Conservation (phyloP, 1,140 invertebrate genomes). For the Drosophila novamexicana region DNA sequence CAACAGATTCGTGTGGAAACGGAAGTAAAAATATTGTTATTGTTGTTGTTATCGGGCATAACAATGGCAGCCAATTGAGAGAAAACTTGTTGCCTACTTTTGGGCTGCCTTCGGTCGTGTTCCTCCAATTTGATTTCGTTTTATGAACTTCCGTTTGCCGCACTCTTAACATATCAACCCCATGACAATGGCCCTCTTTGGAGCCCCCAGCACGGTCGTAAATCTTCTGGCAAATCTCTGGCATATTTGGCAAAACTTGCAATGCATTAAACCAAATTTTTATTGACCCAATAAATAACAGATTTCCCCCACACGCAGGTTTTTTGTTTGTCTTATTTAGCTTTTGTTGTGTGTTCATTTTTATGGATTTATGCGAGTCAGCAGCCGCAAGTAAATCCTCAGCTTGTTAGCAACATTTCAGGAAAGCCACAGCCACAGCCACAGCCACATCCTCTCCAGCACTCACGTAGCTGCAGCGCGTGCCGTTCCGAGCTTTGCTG, state of each 20-base stretch:
- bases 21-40: neutral
- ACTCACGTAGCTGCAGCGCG: constrained; percentile 60
- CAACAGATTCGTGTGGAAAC: constrained; percentile 6
- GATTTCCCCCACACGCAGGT: constrained; percentile 45
- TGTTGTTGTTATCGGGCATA: neutral
- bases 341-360: constrained; percentile 39
- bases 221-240: constrained; percentile 49
- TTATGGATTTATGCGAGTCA: constrained; percentile 61
- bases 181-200: neutral
- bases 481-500: constrained; percentile 28
- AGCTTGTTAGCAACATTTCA: constrained; percentile 35
- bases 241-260: constrained; percentile 54
- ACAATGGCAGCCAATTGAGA: constrained; percentile 31
- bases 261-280: constrained; percentile 74
- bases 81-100: constrained; percentile 68
- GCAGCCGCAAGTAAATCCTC: constrained; percentile 29
- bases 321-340: constrained; percentile 22
- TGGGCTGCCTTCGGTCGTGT: constrained; percentile 13
- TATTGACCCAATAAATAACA: constrained; percentile 77
- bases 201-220: constrained; percentile 4
- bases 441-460: constrained; percentile 19
- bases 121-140: constrained; percentile 21
- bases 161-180: neutral
- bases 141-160: constrained; percentile 47
- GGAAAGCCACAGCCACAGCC: neutral